phyloP scores from a whole-genome alignment of 2,888 invertebrate genomes.

The Nineta flava region DNA sequence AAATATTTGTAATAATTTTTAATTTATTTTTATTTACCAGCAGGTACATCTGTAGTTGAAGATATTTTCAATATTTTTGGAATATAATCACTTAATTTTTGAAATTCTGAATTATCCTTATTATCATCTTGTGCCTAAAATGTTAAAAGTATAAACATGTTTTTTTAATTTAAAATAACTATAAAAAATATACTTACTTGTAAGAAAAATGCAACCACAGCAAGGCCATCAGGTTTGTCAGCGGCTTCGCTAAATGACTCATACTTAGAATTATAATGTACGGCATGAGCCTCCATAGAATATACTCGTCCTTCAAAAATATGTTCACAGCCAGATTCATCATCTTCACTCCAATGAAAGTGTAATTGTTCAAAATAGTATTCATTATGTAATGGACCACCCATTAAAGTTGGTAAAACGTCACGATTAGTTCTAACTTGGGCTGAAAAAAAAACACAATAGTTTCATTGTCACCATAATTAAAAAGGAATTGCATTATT shows the following conservation, averaged over 20 bases:
- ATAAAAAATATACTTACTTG: constrained; percentile 31
- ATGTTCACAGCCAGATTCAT: constrained; percentile 65
- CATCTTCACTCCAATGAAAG: constrained; percentile 66
- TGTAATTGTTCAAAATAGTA: constrained; percentile 64
- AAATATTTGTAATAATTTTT: neutral
- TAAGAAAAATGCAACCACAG: constrained; percentile 52
- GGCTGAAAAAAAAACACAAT: constrained; percentile 32
- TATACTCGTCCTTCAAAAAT: constrained; percentile 55
- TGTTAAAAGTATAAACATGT: neutral
- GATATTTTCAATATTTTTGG: constrained; percentile 25
- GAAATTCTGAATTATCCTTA: constrained; percentile 25
- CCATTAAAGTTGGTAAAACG: constrained; percentile 40
- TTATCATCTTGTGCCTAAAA: constrained; percentile 15
- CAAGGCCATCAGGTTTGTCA: constrained; percentile 51
- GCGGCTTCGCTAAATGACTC: constrained; percentile 44
- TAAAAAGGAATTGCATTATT: too few species aligned
- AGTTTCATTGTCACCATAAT: too few species aligned
- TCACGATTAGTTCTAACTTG: constrained; percentile 41
- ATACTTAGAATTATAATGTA: constrained; percentile 60
- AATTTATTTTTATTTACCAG: constrained; percentile 16
- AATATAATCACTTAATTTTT: constrained; percentile 24
- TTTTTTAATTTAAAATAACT: neutral
- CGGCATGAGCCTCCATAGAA: constrained; percentile 64
- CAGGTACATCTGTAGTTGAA: constrained; percentile 20
- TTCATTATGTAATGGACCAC: constrained; percentile 45